These are phyloP conservation scores for Astropecten irregularis DNA, from an alignment of 53 echinoderm and acorn worm species.

Conservation along the genomic window DNA sequence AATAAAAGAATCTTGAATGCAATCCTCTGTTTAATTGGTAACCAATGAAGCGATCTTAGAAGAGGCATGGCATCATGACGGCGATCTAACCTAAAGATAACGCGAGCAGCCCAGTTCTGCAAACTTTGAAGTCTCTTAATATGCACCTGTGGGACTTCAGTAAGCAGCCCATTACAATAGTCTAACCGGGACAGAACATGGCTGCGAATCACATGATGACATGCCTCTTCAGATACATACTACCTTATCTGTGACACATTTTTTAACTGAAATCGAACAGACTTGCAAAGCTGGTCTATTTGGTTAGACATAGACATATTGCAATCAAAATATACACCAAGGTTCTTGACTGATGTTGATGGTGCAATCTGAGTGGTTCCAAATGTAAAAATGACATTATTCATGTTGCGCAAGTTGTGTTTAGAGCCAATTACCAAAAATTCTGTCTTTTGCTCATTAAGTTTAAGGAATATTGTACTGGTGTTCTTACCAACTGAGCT, in stretches of 20 bases:
- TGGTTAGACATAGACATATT: not conserved
- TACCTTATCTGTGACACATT: too few species aligned
- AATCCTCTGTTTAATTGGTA: not conserved
- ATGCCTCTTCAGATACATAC: not conserved
- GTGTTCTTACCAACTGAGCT: too few species aligned
- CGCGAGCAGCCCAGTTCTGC: not conserved
- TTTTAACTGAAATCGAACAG: not conserved
- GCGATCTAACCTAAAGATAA: not conserved
- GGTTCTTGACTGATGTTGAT: too few species aligned
- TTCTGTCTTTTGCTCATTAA: too few species aligned
- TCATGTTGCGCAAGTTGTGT: too few species aligned
- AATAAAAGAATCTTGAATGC: not conserved
- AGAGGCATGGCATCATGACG: not conserved
- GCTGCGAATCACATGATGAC: not conserved
- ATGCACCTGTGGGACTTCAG: too few species aligned
- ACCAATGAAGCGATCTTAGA: not conserved
- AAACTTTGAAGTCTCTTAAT: not conserved
- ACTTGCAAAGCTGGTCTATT: not conserved
- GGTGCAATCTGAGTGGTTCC: too few species aligned
- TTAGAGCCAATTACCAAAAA: too few species aligned
- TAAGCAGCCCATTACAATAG: constrained; percentile 5
- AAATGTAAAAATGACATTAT: too few species aligned
- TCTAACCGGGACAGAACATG: not conserved
- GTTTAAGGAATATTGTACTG: too few species aligned
- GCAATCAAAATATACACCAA: too few species aligned